phyloP scores from a whole-genome alignment of 2,888 invertebrate species.

The Neoaliturus tenellus region DNA sequence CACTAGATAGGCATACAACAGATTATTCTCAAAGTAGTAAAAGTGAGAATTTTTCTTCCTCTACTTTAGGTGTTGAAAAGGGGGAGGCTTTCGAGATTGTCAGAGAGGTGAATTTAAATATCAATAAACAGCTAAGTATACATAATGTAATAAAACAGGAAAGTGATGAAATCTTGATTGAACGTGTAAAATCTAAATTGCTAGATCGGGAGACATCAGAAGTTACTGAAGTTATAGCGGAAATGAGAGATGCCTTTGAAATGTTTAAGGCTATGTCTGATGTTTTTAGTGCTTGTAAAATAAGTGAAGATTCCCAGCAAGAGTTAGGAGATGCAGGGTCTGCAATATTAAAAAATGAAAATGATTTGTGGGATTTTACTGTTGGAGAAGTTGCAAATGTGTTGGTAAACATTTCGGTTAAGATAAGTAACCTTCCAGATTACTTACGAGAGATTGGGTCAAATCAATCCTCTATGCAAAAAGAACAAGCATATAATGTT shows the following conservation, averaged over 20 bases:
- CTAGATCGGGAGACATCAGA: neutral
- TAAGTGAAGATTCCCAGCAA: neutral
- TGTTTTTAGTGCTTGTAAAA: neutral
- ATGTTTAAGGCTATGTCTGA: neutral
- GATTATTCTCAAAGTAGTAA: neutral
- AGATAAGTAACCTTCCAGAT: neutral
- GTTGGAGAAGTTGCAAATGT: neutral
- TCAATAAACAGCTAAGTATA: too few species aligned
- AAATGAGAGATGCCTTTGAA: constrained; percentile 23
- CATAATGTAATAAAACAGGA: too few species aligned
- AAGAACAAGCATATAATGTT: neutral
- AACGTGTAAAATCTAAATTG: neutral
- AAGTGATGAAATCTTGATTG: neutral
- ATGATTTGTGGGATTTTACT: neutral
- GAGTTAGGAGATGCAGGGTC: neutral
- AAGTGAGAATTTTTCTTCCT: neutral
- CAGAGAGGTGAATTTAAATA: too few species aligned
- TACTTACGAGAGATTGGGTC: neutral
- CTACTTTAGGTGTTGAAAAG: neutral
- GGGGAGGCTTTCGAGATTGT: too few species aligned
- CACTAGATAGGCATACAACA: neutral
- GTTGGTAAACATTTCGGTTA: neutral
- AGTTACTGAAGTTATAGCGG: neutral
- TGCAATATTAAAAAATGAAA: neutral
- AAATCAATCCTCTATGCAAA: neutral